Percentiles rank a stretch among this genome's conserved stretches.
Evolutionary conservation across 1,140 invertebrate species (phyloP).

Genomic region (Leptoteleia sp.): DNA sequence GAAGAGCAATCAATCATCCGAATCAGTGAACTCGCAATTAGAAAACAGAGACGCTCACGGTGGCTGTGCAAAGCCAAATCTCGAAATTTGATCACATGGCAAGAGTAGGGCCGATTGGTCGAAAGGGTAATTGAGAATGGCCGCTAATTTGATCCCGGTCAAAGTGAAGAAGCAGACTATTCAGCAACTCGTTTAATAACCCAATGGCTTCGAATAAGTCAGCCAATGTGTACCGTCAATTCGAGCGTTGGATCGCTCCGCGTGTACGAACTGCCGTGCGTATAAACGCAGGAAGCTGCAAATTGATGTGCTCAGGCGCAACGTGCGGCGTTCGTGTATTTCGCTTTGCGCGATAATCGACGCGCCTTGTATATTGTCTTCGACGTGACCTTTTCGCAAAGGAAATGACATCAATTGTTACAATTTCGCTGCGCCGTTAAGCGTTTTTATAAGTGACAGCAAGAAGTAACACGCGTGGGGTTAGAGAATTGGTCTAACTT

Average conservation of each 20-base stretch:
- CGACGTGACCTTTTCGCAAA: constrained; percentile 46
- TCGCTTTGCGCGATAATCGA: constrained; percentile 51
- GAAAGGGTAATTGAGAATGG: constrained; percentile 24
- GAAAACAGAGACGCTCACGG: neutral
- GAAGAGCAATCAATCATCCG: neutral
- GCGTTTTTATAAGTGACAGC: neutral
- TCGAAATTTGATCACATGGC: constrained; percentile 1
- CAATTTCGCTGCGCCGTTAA: constrained; percentile 27
- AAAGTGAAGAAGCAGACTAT: constrained; percentile 36
- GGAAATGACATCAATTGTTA: constrained; percentile 55
- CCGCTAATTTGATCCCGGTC: constrained; percentile 19
- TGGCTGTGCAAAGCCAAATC: neutral
- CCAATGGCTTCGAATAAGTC: constrained; percentile 42
- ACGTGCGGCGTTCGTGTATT: constrained; percentile 42
- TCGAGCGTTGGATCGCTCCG: constrained; percentile 33
- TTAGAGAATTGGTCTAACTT: too few species aligned
- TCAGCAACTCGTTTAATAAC: constrained; percentile 51
- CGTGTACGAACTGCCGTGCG: constrained; percentile 50
- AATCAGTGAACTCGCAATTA: neutral
- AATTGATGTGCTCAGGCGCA: constrained; percentile 66
- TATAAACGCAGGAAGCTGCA: constrained; percentile 72
- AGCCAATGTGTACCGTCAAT: constrained; percentile 36
- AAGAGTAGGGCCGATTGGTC: constrained; percentile 27
- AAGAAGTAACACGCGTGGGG: neutral
- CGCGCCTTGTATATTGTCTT: constrained; percentile 58